phyloP scores from a whole-genome alignment of 2,113 vertebrate species.

The Taxidea taxus region DNA sequence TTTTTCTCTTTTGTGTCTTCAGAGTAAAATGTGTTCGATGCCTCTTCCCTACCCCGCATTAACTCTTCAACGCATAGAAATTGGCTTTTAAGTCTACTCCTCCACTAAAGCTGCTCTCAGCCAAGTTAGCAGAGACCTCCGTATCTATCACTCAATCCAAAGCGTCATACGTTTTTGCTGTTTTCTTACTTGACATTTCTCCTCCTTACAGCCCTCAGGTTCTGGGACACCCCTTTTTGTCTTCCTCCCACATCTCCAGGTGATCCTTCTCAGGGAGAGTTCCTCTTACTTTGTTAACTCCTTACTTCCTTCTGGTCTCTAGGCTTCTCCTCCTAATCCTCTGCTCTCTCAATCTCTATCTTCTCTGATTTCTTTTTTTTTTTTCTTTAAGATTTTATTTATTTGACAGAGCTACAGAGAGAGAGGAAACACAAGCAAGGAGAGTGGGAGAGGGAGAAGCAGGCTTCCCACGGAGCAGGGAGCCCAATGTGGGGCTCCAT shows the following conservation, averaged over 20 bases:
- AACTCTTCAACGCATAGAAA: background rate
- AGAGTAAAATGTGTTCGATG: background rate
- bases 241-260: background rate
- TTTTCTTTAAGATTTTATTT: no score
- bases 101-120: background rate
- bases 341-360: background rate
- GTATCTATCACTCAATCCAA: background rate
- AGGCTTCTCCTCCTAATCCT: background rate
- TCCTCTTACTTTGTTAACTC: background rate
- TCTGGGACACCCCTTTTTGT: background rate
- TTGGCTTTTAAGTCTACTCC: background rate
- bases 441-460: no score
- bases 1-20: background rate
- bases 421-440: no score
- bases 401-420: no score
- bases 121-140: background rate
- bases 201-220: background rate
- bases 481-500: no score
- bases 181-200: background rate
- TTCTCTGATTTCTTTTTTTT: background rate
- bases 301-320: background rate
- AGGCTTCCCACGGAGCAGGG: no score
- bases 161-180: background rate
- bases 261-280: background rate
- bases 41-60: background rate